Conservation (phyloP, 1,140 invertebrate genomes). For the Bradynema listronoti region DNA sequence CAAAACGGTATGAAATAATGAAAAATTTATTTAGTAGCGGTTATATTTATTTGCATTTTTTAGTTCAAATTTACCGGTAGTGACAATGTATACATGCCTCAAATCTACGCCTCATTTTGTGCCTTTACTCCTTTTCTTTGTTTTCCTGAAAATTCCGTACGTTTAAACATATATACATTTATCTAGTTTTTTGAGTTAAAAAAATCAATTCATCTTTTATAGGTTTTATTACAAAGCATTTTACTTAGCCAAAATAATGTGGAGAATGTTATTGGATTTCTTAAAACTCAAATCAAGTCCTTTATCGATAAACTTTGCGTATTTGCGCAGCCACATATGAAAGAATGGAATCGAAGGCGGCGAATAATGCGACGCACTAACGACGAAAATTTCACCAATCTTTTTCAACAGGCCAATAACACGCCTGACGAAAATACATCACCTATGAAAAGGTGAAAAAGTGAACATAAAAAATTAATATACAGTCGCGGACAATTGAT, state of each 20-base stretch:
- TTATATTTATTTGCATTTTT: constrained; percentile 45
- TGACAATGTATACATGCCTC: constrained; percentile 65
- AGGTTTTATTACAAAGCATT: constrained; percentile 71
- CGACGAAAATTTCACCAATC: constrained; percentile 12
- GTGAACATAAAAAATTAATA: too few species aligned
- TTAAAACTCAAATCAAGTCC: constrained; percentile 59
- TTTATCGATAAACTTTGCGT: constrained; percentile 38
- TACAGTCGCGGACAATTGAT: too few species aligned
- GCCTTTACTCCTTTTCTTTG: constrained; percentile 73
- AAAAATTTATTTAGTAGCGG: constrained; percentile 8
- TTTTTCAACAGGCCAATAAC: too few species aligned
- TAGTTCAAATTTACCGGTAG: constrained; percentile 71
- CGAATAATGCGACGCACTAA: constrained; percentile 15
- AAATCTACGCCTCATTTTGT: constrained; percentile 72
- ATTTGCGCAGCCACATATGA: constrained; percentile 19
- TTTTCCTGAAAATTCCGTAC: constrained; percentile 66
- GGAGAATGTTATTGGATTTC: constrained; percentile 63
- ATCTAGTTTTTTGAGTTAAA: constrained; percentile 19
- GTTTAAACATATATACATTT: constrained; percentile 52
- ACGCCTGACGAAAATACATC: too few species aligned
- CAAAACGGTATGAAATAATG: constrained; percentile 63
- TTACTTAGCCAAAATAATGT: constrained; percentile 66
- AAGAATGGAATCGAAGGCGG: constrained; percentile 7
- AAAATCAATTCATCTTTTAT: constrained; percentile 21
- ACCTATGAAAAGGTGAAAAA: too few species aligned